Conservation (phyloP, 2,113 vertebrate genomes). For the Poecile atricapillus region DNA sequence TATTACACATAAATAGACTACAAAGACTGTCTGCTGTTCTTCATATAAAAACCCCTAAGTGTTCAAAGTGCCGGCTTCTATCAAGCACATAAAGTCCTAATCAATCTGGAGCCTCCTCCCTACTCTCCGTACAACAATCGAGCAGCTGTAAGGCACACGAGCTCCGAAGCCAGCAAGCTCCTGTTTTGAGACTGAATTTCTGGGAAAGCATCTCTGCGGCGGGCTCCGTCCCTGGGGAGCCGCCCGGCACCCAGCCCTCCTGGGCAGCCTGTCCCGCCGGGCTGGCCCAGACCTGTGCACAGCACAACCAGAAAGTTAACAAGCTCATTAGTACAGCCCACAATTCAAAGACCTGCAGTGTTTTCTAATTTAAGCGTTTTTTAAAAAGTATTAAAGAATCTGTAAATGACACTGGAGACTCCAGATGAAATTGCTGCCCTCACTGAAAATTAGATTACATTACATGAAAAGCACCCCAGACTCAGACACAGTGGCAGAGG, state of each 20-base stretch:
- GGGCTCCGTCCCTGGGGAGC: neutral
- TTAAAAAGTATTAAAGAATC: neutral
- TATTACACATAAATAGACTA: slow-evolving; percentile 49
- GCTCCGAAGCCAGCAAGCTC: neutral
- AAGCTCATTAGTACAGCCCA: neutral
- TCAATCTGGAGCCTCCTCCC: neutral
- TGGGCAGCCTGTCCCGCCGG: neutral
- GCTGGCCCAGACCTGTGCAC: neutral
- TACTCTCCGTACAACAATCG: neutral
- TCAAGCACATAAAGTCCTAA: neutral
- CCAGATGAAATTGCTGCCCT: neutral
- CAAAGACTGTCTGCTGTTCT: slow-evolving; percentile 50
- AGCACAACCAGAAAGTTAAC: neutral
- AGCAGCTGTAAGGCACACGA: neutral
- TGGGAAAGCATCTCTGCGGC: neutral
- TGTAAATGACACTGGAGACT: neutral
- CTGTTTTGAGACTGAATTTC: neutral
- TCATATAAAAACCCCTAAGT: slow-evolving; percentile 27
- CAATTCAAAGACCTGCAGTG: neutral
- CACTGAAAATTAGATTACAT: neutral
- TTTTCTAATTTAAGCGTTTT: neutral
- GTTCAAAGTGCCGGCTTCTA: slow-evolving; percentile 29
- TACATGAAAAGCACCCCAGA: neutral
- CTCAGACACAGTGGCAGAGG: neutral
- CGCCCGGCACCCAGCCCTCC: neutral